These are phyloP conservation scores for Zingel zingel DNA, from an alignment of 2,113 vertebrate species.

Conservation along the genomic window DNA sequence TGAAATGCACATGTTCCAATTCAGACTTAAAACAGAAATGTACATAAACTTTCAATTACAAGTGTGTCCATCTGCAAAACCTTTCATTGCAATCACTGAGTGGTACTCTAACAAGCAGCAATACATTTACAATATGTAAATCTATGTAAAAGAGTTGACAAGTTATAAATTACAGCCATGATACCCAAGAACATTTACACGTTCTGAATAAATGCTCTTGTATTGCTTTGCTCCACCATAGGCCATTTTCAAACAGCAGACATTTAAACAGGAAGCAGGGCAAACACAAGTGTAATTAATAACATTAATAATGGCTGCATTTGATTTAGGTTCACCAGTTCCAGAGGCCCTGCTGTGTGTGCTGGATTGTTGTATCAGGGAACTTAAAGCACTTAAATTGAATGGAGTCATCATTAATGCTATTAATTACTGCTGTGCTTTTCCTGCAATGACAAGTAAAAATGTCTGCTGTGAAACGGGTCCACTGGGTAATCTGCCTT, in stretches of 20 bases:
- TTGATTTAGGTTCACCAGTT: neutral
- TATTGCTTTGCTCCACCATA: neutral
- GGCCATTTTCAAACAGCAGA: neutral
- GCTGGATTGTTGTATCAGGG: neutral
- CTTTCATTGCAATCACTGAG: neutral
- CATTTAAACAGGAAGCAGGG: neutral
- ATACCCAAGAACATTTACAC: neutral
- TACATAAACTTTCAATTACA: neutral
- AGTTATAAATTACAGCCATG: neutral
- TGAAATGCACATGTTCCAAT: neutral
- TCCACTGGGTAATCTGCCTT: constrained; percentile 5
- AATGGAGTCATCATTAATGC: constrained; percentile 24
- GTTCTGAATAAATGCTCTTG: neutral
- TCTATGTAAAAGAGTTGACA: neutral
- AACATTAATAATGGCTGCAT: constrained; percentile 4
- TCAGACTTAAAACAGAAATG: neutral
- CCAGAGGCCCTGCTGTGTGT: neutral
- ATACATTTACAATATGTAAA: neutral
- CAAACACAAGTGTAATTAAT: neutral
- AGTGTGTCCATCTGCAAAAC: neutral
- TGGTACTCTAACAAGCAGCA: neutral
- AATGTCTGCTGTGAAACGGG: constrained; percentile 16
- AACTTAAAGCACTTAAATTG: neutral
- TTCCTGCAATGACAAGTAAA: constrained; percentile 17
- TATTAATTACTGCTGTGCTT: constrained; percentile 35